Conservation (phyloP, 2,888 invertebrate genomes). For the Epinotia brunnichana region DNA sequence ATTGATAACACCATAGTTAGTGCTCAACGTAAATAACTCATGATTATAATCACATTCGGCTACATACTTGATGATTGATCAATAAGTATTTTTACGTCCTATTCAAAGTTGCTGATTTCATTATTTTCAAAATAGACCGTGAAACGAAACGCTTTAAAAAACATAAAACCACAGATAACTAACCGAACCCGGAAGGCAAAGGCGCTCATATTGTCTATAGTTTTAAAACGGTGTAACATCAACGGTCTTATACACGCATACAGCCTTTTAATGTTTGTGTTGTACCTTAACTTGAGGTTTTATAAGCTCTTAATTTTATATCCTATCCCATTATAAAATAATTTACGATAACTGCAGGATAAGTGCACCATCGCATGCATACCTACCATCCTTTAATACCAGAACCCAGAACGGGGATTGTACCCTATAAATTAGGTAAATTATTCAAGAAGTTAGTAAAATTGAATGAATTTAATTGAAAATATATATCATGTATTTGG, state of each 20-base stretch:
- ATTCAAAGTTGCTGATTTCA: neutral
- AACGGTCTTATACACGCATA: neutral
- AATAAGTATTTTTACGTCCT: neutral
- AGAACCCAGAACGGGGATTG: conserved; percentile 9
- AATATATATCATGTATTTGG: no score
- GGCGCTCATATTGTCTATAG: neutral
- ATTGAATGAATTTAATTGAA: no score
- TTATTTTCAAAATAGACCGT: no score
- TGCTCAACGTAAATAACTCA: no score
- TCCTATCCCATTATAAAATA: conserved; percentile 28
- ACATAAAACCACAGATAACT: neutral
- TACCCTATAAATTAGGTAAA: conserved; percentile 16
- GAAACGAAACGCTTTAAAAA: conserved; percentile 2
- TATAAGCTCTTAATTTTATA: conserved; percentile 33
- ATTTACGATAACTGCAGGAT: conserved; percentile 31
- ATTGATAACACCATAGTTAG: no score
- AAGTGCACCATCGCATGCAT: conserved; percentile 4
- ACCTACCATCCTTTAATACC: conserved; percentile 20
- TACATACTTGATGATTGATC: no score
- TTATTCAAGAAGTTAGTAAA: conserved; percentile 4
- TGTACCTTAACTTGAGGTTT: conserved; percentile 16
- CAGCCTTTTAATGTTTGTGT: neutral
- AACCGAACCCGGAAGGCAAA: conserved; percentile 21
- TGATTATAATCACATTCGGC: no score
- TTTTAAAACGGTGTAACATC: neutral